These are phyloP conservation scores for Agrotis puta DNA, from an alignment of 2,888 invertebrate genomes.

Conservation along the genomic window DNA sequence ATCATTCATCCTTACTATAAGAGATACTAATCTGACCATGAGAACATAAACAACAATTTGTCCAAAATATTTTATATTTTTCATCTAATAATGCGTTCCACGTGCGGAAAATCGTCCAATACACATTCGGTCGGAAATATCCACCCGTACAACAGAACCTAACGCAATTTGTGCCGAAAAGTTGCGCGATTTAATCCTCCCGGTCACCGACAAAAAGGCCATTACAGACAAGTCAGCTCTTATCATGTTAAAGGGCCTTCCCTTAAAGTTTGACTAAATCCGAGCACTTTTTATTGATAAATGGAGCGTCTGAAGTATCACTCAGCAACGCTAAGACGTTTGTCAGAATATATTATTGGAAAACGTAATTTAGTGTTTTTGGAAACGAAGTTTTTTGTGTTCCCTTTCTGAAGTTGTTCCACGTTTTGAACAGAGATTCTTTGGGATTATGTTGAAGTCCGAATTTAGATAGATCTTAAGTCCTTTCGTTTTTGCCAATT, in stretches of 20 bases:
- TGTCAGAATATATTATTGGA: slow-evolving; percentile 69
- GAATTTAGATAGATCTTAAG: slow-evolving; percentile 16
- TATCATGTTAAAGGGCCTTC: slow-evolving; percentile 84
- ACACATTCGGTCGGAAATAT: slow-evolving; percentile 17
- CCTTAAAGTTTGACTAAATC: slow-evolving; percentile 84
- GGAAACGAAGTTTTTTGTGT: slow-evolving; percentile 19
- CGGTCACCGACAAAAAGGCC: slow-evolving; percentile 82
- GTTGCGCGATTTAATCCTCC: slow-evolving; percentile 83
- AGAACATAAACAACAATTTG: neutral
- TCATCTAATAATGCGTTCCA: too few relatives aligned
- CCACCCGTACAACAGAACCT: slow-evolving; percentile 36
- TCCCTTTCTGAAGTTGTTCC: slow-evolving; percentile 25
- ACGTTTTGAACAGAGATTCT: slow-evolving; percentile 16
- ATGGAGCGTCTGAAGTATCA: slow-evolving; percentile 74
- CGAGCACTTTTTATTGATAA: slow-evolving; percentile 77
- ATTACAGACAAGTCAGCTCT: slow-evolving; percentile 81
- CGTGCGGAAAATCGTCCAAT: neutral
- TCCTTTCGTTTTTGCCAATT: neutral
- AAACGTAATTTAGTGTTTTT: slow-evolving; percentile 50
- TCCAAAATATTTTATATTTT: neutral
- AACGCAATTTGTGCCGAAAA: slow-evolving; percentile 79
- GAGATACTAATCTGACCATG: neutral
- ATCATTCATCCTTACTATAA: too few relatives aligned
- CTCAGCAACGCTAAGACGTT: slow-evolving; percentile 69
- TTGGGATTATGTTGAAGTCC: slow-evolving; percentile 38